Percentiles rank a stretch among this genome's conserved stretches.
Conservation (phyloP, 2,888 invertebrate species). For the Steromphala cineraria region DNA sequence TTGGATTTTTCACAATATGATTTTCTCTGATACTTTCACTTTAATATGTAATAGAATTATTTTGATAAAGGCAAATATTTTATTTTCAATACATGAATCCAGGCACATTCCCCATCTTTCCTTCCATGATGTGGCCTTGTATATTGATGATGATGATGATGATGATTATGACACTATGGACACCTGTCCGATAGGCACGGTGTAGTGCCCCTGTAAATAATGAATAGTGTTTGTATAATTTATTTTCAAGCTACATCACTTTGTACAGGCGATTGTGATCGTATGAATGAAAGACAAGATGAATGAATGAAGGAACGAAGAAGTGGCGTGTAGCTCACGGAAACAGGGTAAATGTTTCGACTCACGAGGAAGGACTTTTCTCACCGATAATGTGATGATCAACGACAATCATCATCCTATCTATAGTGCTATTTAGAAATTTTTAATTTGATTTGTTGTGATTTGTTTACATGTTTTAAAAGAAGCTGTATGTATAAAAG, state of each 20-base stretch:
- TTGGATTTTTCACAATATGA: too few species aligned
- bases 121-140: background rate
- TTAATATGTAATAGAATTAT: too few species aligned
- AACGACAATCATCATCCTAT: background rate
- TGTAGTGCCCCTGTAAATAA: background rate
- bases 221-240: constrained; percentile 9
- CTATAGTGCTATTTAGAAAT: constrained; percentile 3
- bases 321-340: background rate
- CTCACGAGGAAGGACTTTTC: background rate
- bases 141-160: background rate
- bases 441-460: background rate
- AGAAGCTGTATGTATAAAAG: too few species aligned
- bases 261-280: background rate
- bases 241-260: constrained; percentile 11
- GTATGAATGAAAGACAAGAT: background rate
- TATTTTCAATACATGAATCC: background rate
- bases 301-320: background rate
- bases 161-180: background rate
- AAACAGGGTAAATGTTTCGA: constrained; percentile 19
- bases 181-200: background rate
- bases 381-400: background rate
- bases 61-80: too few species aligned
- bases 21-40: too few species aligned
- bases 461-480: background rate
- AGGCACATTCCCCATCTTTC: background rate